Evolutionary conservation across 2,888 invertebrate species (phyloP), one percentile per base, ranked within the genome.

Genomic region (Hesperia comma): DNA sequence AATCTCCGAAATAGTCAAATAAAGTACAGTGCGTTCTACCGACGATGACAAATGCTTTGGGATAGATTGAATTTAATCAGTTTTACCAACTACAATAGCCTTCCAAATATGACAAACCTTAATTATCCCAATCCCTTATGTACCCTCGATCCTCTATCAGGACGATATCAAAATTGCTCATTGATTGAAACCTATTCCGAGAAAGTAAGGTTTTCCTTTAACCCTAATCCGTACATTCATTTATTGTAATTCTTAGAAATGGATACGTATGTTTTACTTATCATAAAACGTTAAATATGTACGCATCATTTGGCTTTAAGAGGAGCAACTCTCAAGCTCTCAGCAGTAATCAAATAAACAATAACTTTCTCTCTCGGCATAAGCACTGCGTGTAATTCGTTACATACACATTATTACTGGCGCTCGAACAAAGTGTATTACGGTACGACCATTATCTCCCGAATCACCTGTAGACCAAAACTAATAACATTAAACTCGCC

Each of bases 401-500:
- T 40, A 15, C 55, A 61, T 57, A 57, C 15, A 61, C 32, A 68
- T 61, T 67, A 67, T 51, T 49, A 46, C 49, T 49, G 51, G 21
- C 17, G 15, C 51, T 51, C 21, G 51, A 54, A 54, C 54, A 60
- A 58, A 43, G 57, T 58, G 26, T 58, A 58, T 58, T 58, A 58
- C 5, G 60, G 46, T 19, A 46, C 12, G 32, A 17, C 62, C 41
- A 21, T 54, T 54, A 62, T 62, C 32, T 32, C 12, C 26, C 41
- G 32, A 66, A 66, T 66, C 53, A 60, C 58, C 58, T 43, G 58
- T 46, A 60, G 54, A 66, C 64, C 43, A 53, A 60, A 66, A 66
- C 64, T 66, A 60, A 66, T 66, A 54, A 60, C 54, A 66, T 66
- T 60, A 66, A 60, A 33, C 60, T 54, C 53, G 33, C 54, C 43